Percentiles rank a stretch among this genome's conserved stretches.
Evolutionary conservation across 2,797 vertebrate genomes (phyloP).

Genomic region (Basileuterus tristriatus): DNA sequence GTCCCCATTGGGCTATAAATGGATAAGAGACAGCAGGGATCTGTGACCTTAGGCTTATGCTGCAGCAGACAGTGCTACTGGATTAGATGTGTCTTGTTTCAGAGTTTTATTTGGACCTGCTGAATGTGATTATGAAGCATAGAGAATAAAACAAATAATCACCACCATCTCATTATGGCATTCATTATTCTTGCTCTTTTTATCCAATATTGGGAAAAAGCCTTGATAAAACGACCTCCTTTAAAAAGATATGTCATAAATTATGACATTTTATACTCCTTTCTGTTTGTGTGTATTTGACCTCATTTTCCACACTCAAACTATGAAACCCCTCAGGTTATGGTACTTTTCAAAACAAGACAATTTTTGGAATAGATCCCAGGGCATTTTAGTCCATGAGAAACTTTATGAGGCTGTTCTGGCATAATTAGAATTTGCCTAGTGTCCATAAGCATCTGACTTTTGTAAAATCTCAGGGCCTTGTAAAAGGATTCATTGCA

Average conservation of each 20-base stretch:
- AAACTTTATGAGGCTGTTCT: background rate
- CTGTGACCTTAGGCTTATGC: background rate
- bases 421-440: background rate
- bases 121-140: background rate
- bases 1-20: background rate
- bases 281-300: background rate
- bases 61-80: background rate
- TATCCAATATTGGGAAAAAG: background rate
- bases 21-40: background rate
- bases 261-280: background rate
- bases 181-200: background rate
- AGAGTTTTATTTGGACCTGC: background rate
- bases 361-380: background rate
- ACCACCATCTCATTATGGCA: background rate
- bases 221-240: fast-evolving
- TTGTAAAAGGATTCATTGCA: background rate
- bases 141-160: background rate
- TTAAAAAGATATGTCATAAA: background rate
- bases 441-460: background rate
- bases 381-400: background rate
- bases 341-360: background rate
- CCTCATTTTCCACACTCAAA: background rate
- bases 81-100: background rate
- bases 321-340: background rate
- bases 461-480: background rate